Conservation (phyloP, 2,888 invertebrate species). For the Volucella inanis region DNA sequence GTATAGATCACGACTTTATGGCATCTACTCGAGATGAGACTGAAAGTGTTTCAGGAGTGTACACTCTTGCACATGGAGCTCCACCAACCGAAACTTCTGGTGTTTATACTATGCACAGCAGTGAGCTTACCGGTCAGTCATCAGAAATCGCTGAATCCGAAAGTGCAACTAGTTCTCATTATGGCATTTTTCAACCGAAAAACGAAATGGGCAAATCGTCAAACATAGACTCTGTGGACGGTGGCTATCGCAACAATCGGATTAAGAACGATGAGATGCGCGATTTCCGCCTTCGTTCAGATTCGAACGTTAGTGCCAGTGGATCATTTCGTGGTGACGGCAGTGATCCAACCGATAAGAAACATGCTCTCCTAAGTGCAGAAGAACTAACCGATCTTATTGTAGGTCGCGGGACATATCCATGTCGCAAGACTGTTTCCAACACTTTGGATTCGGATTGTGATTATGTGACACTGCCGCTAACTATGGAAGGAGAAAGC, state of each 20-base stretch:
- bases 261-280: conserved; percentile 84
- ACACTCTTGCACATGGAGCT: conserved; percentile 85
- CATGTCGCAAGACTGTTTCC: conserved; percentile 90
- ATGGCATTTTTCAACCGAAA: conserved; percentile 85
- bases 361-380: conserved; percentile 90
- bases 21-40: conserved; percentile 80
- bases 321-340: conserved; percentile 93
- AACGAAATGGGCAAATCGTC: conserved; percentile 83
- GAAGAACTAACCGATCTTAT: conserved; percentile 93
- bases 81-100: conserved; percentile 93
- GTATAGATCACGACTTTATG: conserved; percentile 86
- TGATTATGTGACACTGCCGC: conserved; percentile 92
- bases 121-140: conserved; percentile 84
- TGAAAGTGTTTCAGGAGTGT: conserved; percentile 85
- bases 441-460: conserved; percentile 94
- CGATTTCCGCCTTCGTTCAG: conserved; percentile 87
- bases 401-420: conserved; percentile 91
- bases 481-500: conserved; percentile 85
- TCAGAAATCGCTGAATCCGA: conserved; percentile 86
- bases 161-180: conserved; percentile 84
- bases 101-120: conserved; percentile 91
- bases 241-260: conserved; percentile 83
- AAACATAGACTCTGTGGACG: conserved; percentile 85
- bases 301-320: conserved; percentile 91
- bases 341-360: conserved; percentile 93